Evolutionary conservation across 2,888 invertebrate species (phyloP).

Genomic region (Hemithea aestivaria): DNA sequence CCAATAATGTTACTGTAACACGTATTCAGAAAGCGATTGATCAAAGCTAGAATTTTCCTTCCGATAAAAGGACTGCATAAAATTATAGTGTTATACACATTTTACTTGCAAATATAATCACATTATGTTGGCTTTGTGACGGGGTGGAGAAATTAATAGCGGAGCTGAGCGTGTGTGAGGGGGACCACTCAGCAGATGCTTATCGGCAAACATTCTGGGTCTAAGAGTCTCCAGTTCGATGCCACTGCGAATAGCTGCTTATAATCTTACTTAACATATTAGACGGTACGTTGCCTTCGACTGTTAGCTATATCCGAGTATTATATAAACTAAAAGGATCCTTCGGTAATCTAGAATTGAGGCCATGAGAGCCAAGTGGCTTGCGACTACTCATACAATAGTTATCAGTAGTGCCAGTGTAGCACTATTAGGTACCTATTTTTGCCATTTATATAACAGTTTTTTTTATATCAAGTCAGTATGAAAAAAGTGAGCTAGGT

Average conservation of each 20-base stretch:
- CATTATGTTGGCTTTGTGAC: conserved; percentile 73
- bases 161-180: conserved; percentile 63
- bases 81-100: conserved; percentile 55
- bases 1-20: conserved; percentile 26
- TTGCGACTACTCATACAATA: too few species aligned
- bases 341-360: too few species aligned
- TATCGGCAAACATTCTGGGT: conserved; percentile 64
- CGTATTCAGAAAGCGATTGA: conserved; percentile 30
- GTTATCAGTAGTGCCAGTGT: too few species aligned
- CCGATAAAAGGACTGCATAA: conserved; percentile 45
- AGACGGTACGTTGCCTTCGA: conserved; percentile 13
- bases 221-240: conserved; percentile 42
- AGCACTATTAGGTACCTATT: too few species aligned
- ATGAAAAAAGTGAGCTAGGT: too few species aligned
- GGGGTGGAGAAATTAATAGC: conserved; percentile 74
- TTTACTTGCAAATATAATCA: conserved; percentile 75
- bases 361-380: too few species aligned
- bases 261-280: conserved; percentile 34
- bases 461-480: too few species aligned
- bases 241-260: conserved; percentile 39
- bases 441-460: too few species aligned
- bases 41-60: conserved; percentile 40
- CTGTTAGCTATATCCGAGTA: too few species aligned
- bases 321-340: too few species aligned
- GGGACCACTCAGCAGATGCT: conserved; percentile 77